Conservation (phyloP, 2,113 vertebrate species). For the Ginglymostoma cirratum region DNA sequence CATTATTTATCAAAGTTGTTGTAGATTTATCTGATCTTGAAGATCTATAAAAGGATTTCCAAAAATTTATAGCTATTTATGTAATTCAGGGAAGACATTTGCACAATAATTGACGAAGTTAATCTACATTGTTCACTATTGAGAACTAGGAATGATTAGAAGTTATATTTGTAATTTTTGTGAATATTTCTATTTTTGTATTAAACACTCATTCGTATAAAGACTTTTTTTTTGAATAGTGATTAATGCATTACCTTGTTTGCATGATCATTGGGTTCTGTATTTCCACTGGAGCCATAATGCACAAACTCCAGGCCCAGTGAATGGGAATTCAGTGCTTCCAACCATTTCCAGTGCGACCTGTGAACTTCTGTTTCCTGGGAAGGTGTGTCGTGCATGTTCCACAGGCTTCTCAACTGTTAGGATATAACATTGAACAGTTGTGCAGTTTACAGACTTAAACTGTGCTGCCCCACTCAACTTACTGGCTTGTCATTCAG, state of each 20-base stretch:
- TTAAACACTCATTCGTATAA: neutral
- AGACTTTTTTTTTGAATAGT: neutral
- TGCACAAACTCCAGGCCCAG: neutral
- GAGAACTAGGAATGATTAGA: neutral
- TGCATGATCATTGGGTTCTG: neutral
- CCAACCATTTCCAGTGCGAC: neutral
- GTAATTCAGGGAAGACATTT: neutral
- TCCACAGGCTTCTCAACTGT: neutral
- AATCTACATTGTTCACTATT: neutral
- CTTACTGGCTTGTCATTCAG: neutral
- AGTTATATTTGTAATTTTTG: slow-evolving; percentile 1
- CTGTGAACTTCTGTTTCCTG: neutral
- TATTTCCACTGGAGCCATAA: neutral
- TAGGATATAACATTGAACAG: neutral
- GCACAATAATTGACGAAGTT: neutral
- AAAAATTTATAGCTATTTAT: neutral
- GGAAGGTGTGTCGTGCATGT: neutral
- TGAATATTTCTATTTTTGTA: slow-evolving; percentile 33
- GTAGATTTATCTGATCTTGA: slow-evolving; percentile 75
- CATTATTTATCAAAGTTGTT: slow-evolving; percentile 73
- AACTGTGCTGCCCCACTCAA: neutral
- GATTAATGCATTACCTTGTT: neutral
- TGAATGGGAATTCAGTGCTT: neutral
- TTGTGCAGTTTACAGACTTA: neutral
- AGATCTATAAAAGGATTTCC: slow-evolving; percentile 53